A percentile compares a stretch with the other conserved stretches of the same genome.
These are phyloP conservation scores for Eulimnadia texana DNA, from an alignment of 1,140 invertebrate species.

Conservation along the genomic window DNA sequence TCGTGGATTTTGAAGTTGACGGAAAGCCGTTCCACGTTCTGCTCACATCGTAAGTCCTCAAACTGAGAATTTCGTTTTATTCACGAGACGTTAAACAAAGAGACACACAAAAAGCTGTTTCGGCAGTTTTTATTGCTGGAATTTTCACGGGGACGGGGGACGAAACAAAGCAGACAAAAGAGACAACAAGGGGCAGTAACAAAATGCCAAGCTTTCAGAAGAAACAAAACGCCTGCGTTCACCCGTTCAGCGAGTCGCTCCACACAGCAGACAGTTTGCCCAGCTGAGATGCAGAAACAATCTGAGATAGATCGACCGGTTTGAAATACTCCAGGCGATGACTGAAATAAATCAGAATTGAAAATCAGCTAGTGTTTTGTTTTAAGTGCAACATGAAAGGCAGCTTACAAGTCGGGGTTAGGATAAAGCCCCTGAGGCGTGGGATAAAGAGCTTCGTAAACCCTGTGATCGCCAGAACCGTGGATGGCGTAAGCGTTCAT, in stretches of 20 bases:
- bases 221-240: no score
- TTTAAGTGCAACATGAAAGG: background rate
- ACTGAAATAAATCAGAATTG: no score
- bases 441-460: constrained; percentile 36
- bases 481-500: constrained; percentile 44
- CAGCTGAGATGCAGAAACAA: background rate
- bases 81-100: no score
- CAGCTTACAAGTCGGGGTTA: constrained; percentile 34
- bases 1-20: background rate
- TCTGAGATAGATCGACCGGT: background rate
- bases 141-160: no score
- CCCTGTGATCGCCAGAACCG: constrained; percentile 29
- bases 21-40: background rate
- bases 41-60: background rate
- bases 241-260: background rate
- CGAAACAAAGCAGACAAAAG: no score
- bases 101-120: no score
- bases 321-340: background rate
- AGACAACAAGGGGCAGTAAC: background rate
- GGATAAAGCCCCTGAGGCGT: constrained; percentile 27
- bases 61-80: no score
- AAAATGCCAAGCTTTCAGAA: no score
- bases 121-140: no score
- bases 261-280: background rate
- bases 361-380: no score